phyloP scores from a whole-genome alignment of 2,113 vertebrate genomes.

The Ascaphus truei region DNA sequence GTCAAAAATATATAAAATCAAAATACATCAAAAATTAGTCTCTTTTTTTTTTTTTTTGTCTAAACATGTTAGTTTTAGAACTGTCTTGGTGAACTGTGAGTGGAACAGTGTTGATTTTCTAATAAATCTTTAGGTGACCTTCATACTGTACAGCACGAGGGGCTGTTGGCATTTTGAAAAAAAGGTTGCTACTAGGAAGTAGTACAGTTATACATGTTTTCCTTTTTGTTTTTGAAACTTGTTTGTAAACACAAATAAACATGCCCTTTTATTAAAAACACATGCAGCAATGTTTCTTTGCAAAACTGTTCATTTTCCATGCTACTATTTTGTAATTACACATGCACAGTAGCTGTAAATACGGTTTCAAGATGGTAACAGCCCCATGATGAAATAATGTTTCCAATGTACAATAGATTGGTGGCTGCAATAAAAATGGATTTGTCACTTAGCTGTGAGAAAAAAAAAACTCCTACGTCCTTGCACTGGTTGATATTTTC shows the following conservation, averaged over 20 bases:
- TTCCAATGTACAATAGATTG: conserved; percentile 40
- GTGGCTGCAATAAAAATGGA: conserved; percentile 40
- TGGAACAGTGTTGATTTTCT: conserved; percentile 76
- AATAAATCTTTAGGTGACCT: conserved; percentile 63
- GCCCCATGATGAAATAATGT: conserved; percentile 49
- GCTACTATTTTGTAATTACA: no score
- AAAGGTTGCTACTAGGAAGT: conserved; percentile 62
- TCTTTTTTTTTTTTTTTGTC: conserved; percentile 81
- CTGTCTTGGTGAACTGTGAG: conserved; percentile 83
- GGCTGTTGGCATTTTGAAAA: conserved; percentile 78
- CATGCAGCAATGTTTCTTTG: conserved; percentile 78
- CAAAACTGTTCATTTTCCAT: conserved; percentile 64
- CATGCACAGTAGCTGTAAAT: no score
- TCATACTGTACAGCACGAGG: conserved; percentile 71
- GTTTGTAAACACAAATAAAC: conserved; percentile 79
- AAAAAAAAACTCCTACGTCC: no score
- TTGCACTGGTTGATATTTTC: no score
- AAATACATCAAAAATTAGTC: conserved; percentile 81
- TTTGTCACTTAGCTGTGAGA: background rate
- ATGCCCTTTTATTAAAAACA: conserved; percentile 78
- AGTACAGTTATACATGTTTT: conserved; percentile 69
- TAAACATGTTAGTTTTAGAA: conserved; percentile 77
- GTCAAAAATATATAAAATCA: conserved; percentile 86
- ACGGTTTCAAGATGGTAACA: conserved; percentile 68
- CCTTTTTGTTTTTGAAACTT: conserved; percentile 73